Evolutionary conservation across 2,113 vertebrate species (phyloP), one percentile per base, ranked within the genome.

Genomic region (Chlorodrepanis virens): DNA sequence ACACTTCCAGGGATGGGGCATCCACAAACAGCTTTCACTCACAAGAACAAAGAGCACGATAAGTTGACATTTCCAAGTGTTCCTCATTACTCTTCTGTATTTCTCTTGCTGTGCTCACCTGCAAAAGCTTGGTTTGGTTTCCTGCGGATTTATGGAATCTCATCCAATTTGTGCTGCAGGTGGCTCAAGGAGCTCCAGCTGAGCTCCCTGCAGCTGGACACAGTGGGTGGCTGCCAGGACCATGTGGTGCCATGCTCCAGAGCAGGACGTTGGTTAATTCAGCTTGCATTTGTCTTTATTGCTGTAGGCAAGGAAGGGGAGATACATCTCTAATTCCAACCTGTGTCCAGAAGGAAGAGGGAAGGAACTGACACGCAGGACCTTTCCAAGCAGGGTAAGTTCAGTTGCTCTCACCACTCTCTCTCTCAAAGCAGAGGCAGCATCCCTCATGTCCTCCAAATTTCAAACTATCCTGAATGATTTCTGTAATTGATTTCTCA

Each of bases 151-250:
- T 27, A 21, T 85, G 61, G 44, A 67, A 68, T 82, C 47, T 75
- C 49, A 22, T 22, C 40, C 53, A 14, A 0, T 37, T 79, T 0
- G 0, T 44, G 40, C 79, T 79, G 56, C 45, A 29, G 11, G 33
- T 61, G 56, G 45, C 60, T 85, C 4, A 3, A 24, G 59, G 45
- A 54, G 69, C 42, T 6, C 0, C 6, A 78, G 25, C 64, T 40
- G 72, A 74, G 81, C 52, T 61, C 64, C 2, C 45, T 28, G 40
- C 79, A 64, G 40, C 28, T 42, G 74, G 27, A 24, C 20, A 5
- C 42, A 63, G 64, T 3, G 1, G 16, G 53, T 2, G 68, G 56
- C 49, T 83, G 71, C 40, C 59, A 79, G 76, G 49, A 14, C 5
- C 1, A 3, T 6, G 54, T n/a, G 45, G 25, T 60, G 37, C 47